These are phyloP conservation scores for Heliconius aoede DNA, from an alignment of 2,888 invertebrate genomes.

Conservation along the genomic window DNA sequence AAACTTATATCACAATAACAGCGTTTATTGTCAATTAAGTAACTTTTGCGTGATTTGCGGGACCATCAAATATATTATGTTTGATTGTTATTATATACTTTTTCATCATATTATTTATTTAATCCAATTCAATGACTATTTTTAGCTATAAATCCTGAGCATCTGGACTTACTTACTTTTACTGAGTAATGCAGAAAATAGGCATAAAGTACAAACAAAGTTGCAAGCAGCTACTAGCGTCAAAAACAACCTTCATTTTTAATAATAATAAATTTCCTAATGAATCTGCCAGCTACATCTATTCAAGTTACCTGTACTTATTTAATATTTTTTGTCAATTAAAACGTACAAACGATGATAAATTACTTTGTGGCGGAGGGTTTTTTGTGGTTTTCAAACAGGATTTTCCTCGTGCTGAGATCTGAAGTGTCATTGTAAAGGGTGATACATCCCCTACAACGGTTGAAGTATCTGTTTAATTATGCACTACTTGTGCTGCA, in stretches of 20 bases:
- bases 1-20: conserved; percentile 18
- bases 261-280: not conserved
- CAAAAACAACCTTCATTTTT: not conserved
- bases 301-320: not conserved
- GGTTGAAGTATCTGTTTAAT: conserved; percentile 37
- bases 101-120: not conserved
- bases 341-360: conserved; percentile 10
- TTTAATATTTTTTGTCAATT: conserved; percentile 15
- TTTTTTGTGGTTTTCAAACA: conserved; percentile 30
- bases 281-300: not conserved
- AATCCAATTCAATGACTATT: too few species aligned
- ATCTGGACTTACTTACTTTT: too few species aligned
- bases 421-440: conserved; percentile 34
- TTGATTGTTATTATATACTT: conserved; percentile 15
- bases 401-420: conserved; percentile 36
- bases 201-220: not conserved
- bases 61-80: not conserved
- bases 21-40: conserved; percentile 13
- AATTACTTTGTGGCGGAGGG: not conserved
- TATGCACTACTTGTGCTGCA: conserved; percentile 35
- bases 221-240: too few species aligned
- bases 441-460: conserved; percentile 33
- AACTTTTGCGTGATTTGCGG: conserved; percentile 11
- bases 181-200: too few species aligned
- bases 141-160: too few species aligned